Evolutionary conservation across 1,140 invertebrate species (phyloP), one percentile per base, ranked within the genome.

Genomic region (Lethocerus indicus): DNA sequence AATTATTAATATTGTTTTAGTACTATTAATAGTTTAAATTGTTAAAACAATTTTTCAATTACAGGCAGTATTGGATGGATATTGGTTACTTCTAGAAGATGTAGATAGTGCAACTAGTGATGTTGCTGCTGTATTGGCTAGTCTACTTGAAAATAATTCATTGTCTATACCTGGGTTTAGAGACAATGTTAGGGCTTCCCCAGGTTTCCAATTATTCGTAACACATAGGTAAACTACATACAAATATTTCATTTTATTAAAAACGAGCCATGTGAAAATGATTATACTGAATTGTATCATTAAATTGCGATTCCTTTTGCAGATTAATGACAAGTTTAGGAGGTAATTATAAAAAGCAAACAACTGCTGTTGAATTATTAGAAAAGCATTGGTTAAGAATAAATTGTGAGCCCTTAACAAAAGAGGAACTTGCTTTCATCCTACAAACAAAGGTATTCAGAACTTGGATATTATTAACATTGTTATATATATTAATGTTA

Each of bases 31-130:
- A n/a, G n/a, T n/a, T n/a, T n/a, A n/a, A n/a, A n/a, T n/a, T n/a
- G n/a, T n/a, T n/a, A n/a, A n/a, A n/a, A n/a, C n/a, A n/a, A n/a
- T n/a, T 42, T 2, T 28, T 47, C 48, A 52, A 49, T 57, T 63
- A 43, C 64, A 87, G 75, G 91, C 90, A 49, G 83, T 97, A 4
- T 72, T 76, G 52, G 71, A 82, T 59, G 91, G 91, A 0, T 76
- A 85, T 61, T 95, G 96, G 90, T 66, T 99, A 37, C 66, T 98
- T 1, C 63, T 99, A 32, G 95, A 99, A 73, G 95, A 98, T 64
- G 80, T 99, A 49, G 93, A 98, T 61, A 80, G 78, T 57, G 92
- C 91, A 12, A 83, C 86, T 6, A 75, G 87, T 60, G 96, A 99
- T 67, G 87, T 98, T 1, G 78, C 88, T 0, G 86, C 90, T 2